Percentiles rank a stretch among this genome's conserved stretches.
Evolutionary conservation across 2,113 vertebrate species (phyloP).

Genomic region (Poeciliopsis occidentalis): DNA sequence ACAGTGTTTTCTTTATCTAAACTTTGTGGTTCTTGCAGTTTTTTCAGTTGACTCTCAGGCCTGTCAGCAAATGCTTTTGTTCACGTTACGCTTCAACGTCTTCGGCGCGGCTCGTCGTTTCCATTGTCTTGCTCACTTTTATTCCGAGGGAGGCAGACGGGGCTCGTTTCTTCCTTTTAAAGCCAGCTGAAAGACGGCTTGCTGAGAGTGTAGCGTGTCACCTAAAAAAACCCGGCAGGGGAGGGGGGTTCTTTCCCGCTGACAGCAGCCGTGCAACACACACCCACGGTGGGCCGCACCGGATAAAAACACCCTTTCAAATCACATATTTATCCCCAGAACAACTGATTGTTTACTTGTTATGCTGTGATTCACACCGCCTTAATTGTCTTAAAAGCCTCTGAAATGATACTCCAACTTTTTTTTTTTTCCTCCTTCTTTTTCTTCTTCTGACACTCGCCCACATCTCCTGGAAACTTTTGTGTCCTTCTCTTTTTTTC

Average conservation of each 20-base stretch:
- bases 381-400: constrained; percentile 30
- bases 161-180: not conserved
- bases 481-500: not conserved
- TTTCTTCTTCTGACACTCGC: not conserved
- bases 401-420: constrained; percentile 10
- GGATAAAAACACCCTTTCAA: constrained; percentile 21
- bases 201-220: not conserved
- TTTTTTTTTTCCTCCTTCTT: constrained; percentile 3
- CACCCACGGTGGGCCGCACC: not conserved
- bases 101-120: not conserved
- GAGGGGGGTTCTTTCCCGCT: not conserved
- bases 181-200: not conserved
- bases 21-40: not conserved
- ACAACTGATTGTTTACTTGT: constrained; percentile 20
- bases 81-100: not conserved
- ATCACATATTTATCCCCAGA: constrained; percentile 8
- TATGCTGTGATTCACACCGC: constrained; percentile 10
- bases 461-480: constrained; percentile 23
- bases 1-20: not conserved
- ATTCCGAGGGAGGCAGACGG: not conserved
- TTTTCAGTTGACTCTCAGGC: not conserved
- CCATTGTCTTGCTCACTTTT: not conserved
- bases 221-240: not conserved
- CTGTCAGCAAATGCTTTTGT: not conserved
- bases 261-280: not conserved